These are phyloP conservation scores for Gryllus bimaculatus DNA, from an alignment of 1,140 invertebrate genomes.

Conservation along the genomic window DNA sequence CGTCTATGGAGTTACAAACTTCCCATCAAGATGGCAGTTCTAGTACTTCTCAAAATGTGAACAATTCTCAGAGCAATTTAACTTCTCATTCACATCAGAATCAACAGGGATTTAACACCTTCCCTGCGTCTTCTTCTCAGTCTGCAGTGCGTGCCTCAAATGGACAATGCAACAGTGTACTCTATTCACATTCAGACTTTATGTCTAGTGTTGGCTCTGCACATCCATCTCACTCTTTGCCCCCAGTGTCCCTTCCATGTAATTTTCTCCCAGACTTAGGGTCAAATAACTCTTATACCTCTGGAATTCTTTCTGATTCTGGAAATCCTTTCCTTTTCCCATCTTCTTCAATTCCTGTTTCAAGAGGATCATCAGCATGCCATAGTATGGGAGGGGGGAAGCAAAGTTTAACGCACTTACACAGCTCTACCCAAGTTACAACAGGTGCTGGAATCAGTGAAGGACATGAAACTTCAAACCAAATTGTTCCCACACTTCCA, in stretches of 20 bases:
- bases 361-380: background rate
- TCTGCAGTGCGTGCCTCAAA: background rate
- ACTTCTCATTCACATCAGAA: background rate
- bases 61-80: background rate
- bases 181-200: background rate
- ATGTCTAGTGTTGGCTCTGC: background rate
- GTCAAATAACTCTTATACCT: background rate
- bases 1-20: background rate
- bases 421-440: too few species aligned
- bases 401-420: too few species aligned
- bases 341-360: background rate
- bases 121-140: background rate
- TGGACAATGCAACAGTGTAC: background rate
- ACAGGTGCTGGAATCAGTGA: too few species aligned
- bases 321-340: slow-evolving; percentile 7
- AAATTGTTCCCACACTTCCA: too few species aligned
- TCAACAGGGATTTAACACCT: slow-evolving; percentile 7
- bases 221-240: background rate
- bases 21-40: background rate
- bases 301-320: background rate
- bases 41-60: background rate
- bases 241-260: background rate
- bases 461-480: too few species aligned
- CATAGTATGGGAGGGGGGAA: too few species aligned
- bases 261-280: background rate